Evolutionary conservation across 2,797 vertebrate species (phyloP), one percentile per base, ranked within the genome.

Genomic region (Carcharodon carcharias): DNA sequence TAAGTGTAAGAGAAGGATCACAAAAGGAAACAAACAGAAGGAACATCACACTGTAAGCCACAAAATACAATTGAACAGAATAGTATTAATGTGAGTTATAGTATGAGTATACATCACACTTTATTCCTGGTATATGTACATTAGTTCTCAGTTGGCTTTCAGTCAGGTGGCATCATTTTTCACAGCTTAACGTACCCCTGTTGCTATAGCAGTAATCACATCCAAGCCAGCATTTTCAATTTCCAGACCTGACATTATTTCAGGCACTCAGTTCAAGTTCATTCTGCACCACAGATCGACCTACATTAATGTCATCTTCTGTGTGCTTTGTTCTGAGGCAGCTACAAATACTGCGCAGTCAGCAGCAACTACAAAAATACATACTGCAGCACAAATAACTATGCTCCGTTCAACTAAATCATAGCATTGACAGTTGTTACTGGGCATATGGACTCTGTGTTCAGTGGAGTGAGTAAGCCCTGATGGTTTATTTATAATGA

Each of bases 301-400:
- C 61, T 31, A 67, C 35, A 45, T 93, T 93, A 65, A 63, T 11
- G 91, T 93, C 91, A 93, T 26, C 61, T 67, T 67, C n/a, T 45
- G 7, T 28, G 40, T 45, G 45, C n/a, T 93, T 93, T 93, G 63
- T 65, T 93, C 91, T 40, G 61, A 93, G 61, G 23, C 61, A 23
- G 91, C 61, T 21, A 93, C 91, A 67, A 65, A 93, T 93, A 93
- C 18, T 40, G 61, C 61, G 11, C 35, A 93, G 61, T 93, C 91
- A 93, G 91, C 91, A 93, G 63, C 7, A 67, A n/a, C 63, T 65
- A 26, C 21, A 93, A 93, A 93, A 67, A 67, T 93, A 65, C 63
- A 65, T 11, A 67, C 61, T 93, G 91, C 91, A 65, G 91, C 61
- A 93, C 63, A 45, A 65, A 40, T 93, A 93, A 93, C n/a, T 67